Conservation (phyloP, 2,797 vertebrate genomes). For the Chromobotia macracanthus region DNA sequence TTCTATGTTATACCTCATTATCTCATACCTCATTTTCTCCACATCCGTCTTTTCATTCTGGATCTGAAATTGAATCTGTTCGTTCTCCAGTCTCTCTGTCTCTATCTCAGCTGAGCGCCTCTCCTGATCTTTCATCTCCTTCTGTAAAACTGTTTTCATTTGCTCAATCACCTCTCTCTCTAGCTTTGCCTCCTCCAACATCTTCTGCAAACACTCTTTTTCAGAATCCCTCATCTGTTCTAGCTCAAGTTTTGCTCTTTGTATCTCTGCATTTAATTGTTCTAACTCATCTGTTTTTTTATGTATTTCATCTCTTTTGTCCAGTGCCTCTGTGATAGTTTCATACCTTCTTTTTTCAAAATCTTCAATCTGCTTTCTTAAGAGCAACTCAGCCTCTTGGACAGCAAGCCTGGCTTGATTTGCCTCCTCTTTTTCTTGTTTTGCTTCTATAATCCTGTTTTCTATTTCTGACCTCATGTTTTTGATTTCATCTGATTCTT, state of each 20-base stretch:
- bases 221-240: constrained; percentile 22
- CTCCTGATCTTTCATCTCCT: constrained; percentile 41
- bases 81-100: constrained; percentile 35
- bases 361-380: constrained; percentile 51
- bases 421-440: constrained; percentile 38
- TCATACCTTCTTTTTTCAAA: constrained; percentile 54
- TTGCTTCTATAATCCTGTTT: constrained; percentile 22
- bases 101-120: constrained; percentile 19
- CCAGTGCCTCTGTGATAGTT: constrained; percentile 40
- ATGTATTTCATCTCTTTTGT: constrained; percentile 53
- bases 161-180: constrained; percentile 45
- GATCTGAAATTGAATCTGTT: constrained; percentile 36
- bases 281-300: constrained; percentile 48
- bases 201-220: constrained; percentile 27
- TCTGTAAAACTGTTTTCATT: constrained; percentile 38
- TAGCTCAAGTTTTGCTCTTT: constrained; percentile 30
- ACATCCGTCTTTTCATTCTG: constrained; percentile 49
- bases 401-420: constrained; percentile 15
- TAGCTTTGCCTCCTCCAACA: constrained; percentile 23
- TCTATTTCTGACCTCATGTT: constrained; percentile 42
- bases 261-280: constrained; percentile 42
- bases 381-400: constrained; percentile 28
- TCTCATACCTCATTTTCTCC: constrained; percentile 48
- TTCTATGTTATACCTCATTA: constrained; percentile 38
- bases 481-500: constrained; percentile 35